phyloP scores from a whole-genome alignment of 2,888 invertebrate species.

The Dicyrtomina minuta region DNA sequence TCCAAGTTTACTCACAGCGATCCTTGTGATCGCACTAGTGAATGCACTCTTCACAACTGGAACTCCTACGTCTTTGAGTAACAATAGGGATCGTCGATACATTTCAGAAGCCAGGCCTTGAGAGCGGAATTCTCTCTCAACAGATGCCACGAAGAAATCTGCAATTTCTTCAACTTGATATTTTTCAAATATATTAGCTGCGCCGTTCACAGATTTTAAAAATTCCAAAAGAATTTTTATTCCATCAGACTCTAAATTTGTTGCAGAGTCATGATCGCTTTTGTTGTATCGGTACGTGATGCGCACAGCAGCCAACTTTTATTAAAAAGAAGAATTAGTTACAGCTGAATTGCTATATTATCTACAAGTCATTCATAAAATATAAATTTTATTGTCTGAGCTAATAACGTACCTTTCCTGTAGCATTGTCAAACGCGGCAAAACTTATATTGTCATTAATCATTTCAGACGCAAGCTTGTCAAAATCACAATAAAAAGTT shows the following conservation, averaged over 20 bases:
- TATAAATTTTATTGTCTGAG: too few relatives aligned
- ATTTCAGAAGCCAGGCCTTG: conserved; percentile 35
- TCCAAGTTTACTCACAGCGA: conserved; percentile 12
- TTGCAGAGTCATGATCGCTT: not conserved
- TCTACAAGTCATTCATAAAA: too few relatives aligned
- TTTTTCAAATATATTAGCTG: conserved; percentile 8
- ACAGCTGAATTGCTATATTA: too few relatives aligned
- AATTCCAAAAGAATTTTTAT: not conserved
- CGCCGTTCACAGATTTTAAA: conserved; percentile 1
- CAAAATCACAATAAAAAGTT: conserved; percentile 39
- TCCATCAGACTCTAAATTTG: not conserved
- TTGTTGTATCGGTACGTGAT: not conserved
- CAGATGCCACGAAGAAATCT: conserved; percentile 32
- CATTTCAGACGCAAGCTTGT: conserved; percentile 35
- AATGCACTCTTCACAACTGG: conserved; percentile 35
- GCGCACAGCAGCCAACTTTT: too few relatives aligned
- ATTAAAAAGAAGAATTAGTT: too few relatives aligned
- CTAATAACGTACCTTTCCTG: conserved; percentile 42
- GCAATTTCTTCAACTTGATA: conserved; percentile 30
- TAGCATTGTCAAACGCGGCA: conserved; percentile 39
- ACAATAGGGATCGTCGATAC: conserved; percentile 20
- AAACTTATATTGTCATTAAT: conserved; percentile 45
- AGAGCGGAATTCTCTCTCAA: conserved; percentile 26
- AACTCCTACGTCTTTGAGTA: conserved; percentile 31
- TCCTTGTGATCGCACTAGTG: conserved; percentile 33